A percentile compares a stretch with the other conserved stretches of the same genome.
These are phyloP conservation scores for Hydrochoerus hydrochaeris DNA, from an alignment of 2,113 vertebrate genomes.

Conservation along the genomic window DNA sequence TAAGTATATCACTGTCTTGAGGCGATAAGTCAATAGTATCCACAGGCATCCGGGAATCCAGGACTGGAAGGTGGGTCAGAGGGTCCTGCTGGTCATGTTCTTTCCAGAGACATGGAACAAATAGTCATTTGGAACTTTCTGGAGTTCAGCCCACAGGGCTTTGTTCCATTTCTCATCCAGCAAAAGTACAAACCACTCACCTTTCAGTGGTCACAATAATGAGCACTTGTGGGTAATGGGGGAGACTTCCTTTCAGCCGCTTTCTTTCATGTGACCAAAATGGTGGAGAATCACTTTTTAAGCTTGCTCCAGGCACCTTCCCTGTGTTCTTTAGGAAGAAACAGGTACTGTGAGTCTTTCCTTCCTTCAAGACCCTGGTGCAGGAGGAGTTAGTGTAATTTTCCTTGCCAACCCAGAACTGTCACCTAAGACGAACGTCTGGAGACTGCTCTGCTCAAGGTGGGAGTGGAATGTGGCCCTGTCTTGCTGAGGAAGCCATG, in stretches of 20 bases:
- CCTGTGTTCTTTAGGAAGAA: slow-evolving; percentile 34
- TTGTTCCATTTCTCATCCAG: background rate
- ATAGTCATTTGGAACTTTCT: slow-evolving; percentile 1
- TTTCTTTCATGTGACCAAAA: slow-evolving; percentile 48
- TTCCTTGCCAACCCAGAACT: fast-evolving
- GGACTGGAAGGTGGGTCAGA: background rate
- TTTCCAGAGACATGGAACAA: background rate
- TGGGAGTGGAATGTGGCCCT: background rate
- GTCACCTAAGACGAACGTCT: background rate
- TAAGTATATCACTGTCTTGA: background rate
- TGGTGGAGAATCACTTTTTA: background rate
- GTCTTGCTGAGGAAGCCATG: background rate
- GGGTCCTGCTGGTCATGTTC: background rate
- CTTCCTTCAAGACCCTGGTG: background rate
- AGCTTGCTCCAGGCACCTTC: background rate
- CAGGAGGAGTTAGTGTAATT: fast-evolving
- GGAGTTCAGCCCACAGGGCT: slow-evolving; percentile 1
- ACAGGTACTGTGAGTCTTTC: background rate
- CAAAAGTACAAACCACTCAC: slow-evolving; percentile 52
- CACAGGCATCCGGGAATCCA: background rate
- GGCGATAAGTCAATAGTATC: too few relatives aligned
- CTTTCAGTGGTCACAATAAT: slow-evolving; percentile 59
- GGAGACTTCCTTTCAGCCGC: background rate
- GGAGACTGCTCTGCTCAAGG: background rate
- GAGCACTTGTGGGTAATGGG: slow-evolving; percentile 37